Evolutionary conservation across 1,140 invertebrate species (phyloP).

Genomic region (Dryas iulia): DNA sequence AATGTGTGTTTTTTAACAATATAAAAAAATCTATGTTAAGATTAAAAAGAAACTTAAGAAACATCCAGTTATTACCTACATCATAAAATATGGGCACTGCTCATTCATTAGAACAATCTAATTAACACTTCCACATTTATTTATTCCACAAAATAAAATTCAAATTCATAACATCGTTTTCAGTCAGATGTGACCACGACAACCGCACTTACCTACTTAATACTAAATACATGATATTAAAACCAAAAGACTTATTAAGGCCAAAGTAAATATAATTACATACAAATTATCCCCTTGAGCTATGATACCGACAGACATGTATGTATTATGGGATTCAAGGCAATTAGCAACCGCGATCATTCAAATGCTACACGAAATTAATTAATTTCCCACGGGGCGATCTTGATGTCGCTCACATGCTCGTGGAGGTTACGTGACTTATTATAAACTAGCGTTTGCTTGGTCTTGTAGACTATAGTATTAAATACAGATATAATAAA

Average conservation of each 20-base stretch:
- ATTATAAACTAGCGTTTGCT: not conserved
- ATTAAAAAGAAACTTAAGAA: too few species aligned
- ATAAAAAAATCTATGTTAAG: too few species aligned
- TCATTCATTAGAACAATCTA: too few species aligned
- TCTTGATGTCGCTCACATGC: not conserved
- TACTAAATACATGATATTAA: not conserved
- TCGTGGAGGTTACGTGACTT: not conserved
- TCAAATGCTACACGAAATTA: slow-evolving; percentile 6
- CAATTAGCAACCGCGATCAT: slow-evolving; percentile 1
- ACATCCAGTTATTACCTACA: too few species aligned
- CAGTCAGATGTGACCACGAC: not conserved
- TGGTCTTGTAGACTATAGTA: not conserved
- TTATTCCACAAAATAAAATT: too few species aligned
- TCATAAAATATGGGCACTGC: too few species aligned
- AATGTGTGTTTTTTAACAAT: too few species aligned
- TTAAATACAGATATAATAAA: not conserved
- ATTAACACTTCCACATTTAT: too few species aligned
- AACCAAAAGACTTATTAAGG: not conserved
- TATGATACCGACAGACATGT: not conserved
- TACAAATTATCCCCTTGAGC: not conserved
- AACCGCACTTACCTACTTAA: not conserved
- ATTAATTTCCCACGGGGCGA: slow-evolving; percentile 11
- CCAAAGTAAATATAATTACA: not conserved
- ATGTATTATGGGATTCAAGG: not conserved
- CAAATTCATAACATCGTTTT: not conserved